Conservation (phyloP, 2,888 invertebrate species). For the Catocala nupta region DNA sequence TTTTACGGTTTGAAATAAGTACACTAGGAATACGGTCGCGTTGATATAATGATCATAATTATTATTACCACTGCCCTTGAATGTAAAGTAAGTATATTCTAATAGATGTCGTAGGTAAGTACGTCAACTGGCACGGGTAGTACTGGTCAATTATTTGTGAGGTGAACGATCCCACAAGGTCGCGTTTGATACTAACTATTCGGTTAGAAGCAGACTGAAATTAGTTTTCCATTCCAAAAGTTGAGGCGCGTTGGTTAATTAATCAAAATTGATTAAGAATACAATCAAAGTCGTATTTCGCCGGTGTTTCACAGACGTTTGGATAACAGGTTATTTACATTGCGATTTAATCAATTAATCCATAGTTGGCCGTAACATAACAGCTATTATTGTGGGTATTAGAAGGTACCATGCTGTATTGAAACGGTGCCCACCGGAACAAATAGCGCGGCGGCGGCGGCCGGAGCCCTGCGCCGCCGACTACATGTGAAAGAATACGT, state of each 20-base stretch:
- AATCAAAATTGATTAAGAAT: conserved; percentile 30
- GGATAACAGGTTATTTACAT: conserved; percentile 35
- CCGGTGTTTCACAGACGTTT: conserved; percentile 16
- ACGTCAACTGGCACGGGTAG: neutral
- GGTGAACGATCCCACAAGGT: conserved; percentile 84
- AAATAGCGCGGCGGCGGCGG: conserved; percentile 37
- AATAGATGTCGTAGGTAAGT: conserved; percentile 48
- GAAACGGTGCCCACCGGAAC: conserved; percentile 55
- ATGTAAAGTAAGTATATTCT: conserved; percentile 68
- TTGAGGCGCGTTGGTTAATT: conserved; percentile 24
- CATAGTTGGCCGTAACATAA: conserved; percentile 1
- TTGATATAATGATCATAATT: conserved; percentile 69
- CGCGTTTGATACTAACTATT: conserved; percentile 56
- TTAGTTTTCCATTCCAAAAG: conserved; percentile 11
- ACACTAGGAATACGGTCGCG: conserved; percentile 17
- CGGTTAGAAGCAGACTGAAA: conserved; percentile 26
- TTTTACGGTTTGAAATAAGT: conserved; percentile 4
- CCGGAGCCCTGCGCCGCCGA: conserved; percentile 20
- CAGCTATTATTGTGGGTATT: neutral
- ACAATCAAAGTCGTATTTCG: conserved; percentile 16
- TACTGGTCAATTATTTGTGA: conserved; percentile 69
- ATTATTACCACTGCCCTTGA: conserved; percentile 69
- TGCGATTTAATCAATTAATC: conserved; percentile 11
- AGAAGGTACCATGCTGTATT: conserved; percentile 36
- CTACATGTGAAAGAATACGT: conserved; percentile 49